Percentiles rank a stretch among this genome's conserved stretches.
These are phyloP conservation scores for Drosophila orena DNA, from an alignment of 1,140 invertebrate genomes.

Conservation along the genomic window DNA sequence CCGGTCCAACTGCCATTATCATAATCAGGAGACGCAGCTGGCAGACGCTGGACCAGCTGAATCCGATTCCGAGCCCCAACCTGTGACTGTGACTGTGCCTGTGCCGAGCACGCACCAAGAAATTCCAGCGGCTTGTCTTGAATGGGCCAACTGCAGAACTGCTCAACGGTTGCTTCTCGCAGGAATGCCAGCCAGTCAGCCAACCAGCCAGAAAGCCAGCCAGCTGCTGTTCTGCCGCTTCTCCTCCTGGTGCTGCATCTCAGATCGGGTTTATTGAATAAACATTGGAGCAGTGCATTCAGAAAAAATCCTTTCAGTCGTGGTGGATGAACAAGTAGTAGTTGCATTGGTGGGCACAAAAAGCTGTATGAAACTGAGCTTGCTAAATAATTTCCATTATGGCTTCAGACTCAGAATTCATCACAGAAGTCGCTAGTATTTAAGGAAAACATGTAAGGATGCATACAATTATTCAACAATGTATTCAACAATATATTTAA, in stretches of 20 bases:
- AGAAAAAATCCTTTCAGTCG: conserved; percentile 12
- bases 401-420: no score
- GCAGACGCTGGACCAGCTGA: conserved; percentile 67
- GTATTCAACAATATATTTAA: background rate
- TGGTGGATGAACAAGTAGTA: no score
- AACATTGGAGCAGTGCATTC: conserved; percentile 62
- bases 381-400: no score
- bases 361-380: no score
- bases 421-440: no score
- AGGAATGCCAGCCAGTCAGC: conserved; percentile 43
- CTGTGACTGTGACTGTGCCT: conserved; percentile 48
- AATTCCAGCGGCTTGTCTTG: conserved; percentile 82
- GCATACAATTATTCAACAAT: background rate
- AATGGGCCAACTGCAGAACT: conserved; percentile 72
- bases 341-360: no score
- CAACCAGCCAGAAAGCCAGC: conserved; percentile 40
- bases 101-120: conserved; percentile 84
- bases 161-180: conserved; percentile 24
- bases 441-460: no score
- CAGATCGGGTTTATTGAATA: conserved; percentile 82
- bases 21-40: conserved; percentile 78
- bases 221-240: conserved; percentile 33
- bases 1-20: conserved; percentile 63
- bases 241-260: conserved; percentile 46
- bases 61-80: conserved; percentile 20